These are phyloP conservation scores for Toxostoma redivivum DNA, from an alignment of 2,113 vertebrate species.

Conservation along the genomic window DNA sequence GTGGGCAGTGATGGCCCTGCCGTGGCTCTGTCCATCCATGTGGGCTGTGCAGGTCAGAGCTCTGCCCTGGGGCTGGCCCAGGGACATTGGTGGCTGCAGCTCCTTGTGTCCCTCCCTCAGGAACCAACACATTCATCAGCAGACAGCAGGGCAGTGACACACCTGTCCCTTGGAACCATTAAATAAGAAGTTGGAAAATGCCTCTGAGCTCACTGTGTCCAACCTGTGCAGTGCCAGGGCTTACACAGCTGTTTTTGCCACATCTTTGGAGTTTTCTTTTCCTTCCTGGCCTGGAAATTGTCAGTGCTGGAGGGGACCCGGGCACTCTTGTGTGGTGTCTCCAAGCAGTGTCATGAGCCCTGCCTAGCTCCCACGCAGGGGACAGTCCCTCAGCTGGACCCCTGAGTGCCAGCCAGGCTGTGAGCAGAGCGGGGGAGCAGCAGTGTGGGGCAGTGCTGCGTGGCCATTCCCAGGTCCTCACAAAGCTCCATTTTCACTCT, in stretches of 20 bases:
- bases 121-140: fast-evolving
- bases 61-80: background rate
- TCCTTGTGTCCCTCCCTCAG: background rate
- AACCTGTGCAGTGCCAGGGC: background rate
- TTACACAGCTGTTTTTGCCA: background rate
- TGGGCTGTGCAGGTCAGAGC: background rate
- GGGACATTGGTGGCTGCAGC: background rate
- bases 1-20: background rate
- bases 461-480: background rate
- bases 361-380: background rate
- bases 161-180: fast-evolving
- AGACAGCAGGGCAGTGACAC: background rate
- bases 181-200: background rate
- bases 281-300: background rate
- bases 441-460: fast-evolving
- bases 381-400: background rate
- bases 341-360: fast-evolving
- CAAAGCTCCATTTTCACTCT: background rate
- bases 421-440: background rate
- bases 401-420: background rate
- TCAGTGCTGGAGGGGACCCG: background rate
- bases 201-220: background rate
- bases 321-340: too few relatives aligned
- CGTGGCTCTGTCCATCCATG: background rate
- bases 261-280: background rate